These are phyloP conservation scores for Lagorchestes hirsutus DNA, from an alignment of 2,797 vertebrate species.

Conservation along the genomic window DNA sequence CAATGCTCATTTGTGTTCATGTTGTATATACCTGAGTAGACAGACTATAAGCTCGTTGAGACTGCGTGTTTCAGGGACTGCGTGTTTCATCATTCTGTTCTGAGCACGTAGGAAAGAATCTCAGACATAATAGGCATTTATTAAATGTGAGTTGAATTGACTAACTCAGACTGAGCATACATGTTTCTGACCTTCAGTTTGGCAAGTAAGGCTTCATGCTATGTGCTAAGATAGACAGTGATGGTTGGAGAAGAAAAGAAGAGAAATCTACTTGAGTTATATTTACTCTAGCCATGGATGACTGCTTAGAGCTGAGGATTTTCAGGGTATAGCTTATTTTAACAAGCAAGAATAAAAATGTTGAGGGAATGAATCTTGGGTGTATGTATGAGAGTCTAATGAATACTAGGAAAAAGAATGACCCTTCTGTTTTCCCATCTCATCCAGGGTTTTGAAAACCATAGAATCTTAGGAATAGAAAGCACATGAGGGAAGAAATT, in stretches of 20 bases:
- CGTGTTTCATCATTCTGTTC: background rate
- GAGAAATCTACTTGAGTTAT: background rate
- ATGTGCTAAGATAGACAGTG: background rate
- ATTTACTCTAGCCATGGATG: background rate
- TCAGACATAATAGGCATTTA: background rate
- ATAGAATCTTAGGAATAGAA: background rate
- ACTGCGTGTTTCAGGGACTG: background rate
- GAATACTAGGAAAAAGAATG: slow-evolving; percentile 1
- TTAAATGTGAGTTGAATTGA: background rate
- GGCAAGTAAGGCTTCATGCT: slow-evolving; percentile 1
- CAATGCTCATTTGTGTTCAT: background rate
- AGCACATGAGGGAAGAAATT: slow-evolving; percentile 1
- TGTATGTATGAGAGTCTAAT: background rate
- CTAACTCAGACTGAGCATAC: background rate
- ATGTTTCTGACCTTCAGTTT: background rate
- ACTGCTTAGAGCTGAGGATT: background rate
- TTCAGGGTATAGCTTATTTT: background rate
- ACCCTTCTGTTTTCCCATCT: background rate
- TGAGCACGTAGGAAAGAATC: background rate
- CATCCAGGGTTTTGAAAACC: slow-evolving; percentile 16
- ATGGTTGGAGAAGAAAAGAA: slow-evolving; percentile 3
- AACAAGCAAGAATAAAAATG: background rate
- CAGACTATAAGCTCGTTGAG: background rate
- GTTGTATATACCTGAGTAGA: background rate
- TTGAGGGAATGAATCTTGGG: background rate